phyloP scores from a whole-genome alignment of 2,888 invertebrate species.

The Amiota communis region DNA sequence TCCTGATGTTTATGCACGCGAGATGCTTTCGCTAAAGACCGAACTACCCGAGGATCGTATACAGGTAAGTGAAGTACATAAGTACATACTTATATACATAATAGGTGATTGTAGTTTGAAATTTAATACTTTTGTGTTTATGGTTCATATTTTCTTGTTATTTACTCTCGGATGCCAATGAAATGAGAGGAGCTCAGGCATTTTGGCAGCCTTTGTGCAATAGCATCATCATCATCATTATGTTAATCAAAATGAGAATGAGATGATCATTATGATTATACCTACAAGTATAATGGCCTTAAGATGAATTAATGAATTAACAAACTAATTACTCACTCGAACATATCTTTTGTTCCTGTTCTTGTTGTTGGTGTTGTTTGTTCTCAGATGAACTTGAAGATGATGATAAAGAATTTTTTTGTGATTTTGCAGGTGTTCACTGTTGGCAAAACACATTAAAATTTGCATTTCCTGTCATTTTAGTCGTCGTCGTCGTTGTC shows the following conservation, averaged over 20 bases:
- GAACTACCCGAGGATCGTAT: slow-evolving; percentile 94
- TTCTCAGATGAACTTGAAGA: not conserved
- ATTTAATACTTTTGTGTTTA: slow-evolving; percentile 39
- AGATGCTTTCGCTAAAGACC: slow-evolving; percentile 93
- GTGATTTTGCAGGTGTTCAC: slow-evolving; percentile 56
- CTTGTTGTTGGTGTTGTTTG: too few relatives aligned
- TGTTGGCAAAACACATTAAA: slow-evolving; percentile 68
- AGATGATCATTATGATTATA: too few relatives aligned
- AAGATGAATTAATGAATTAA: slow-evolving; percentile 52
- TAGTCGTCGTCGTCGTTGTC: slow-evolving; percentile 41
- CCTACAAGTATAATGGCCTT: too few relatives aligned
- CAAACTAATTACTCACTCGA: slow-evolving; percentile 64
- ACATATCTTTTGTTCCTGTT: slow-evolving; percentile 2
- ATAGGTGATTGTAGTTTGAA: slow-evolving; percentile 47
- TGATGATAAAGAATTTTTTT: not conserved
- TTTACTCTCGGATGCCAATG: too few relatives aligned
- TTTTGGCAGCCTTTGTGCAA: too few relatives aligned
- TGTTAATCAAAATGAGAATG: too few relatives aligned
- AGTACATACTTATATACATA: too few relatives aligned
- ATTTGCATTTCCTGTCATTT: slow-evolving; percentile 56
- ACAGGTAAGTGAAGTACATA: slow-evolving; percentile 83
- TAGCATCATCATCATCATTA: too few relatives aligned
- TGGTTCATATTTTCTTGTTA: slow-evolving; percentile 11
- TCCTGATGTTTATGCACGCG: slow-evolving; percentile 98
- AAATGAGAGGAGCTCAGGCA: too few relatives aligned